Percentiles rank a stretch among this genome's conserved stretches.
These are phyloP conservation scores for Stichopus horrens DNA, from an alignment of 53 echinoderm and acorn worm genomes.

Conservation along the genomic window DNA sequence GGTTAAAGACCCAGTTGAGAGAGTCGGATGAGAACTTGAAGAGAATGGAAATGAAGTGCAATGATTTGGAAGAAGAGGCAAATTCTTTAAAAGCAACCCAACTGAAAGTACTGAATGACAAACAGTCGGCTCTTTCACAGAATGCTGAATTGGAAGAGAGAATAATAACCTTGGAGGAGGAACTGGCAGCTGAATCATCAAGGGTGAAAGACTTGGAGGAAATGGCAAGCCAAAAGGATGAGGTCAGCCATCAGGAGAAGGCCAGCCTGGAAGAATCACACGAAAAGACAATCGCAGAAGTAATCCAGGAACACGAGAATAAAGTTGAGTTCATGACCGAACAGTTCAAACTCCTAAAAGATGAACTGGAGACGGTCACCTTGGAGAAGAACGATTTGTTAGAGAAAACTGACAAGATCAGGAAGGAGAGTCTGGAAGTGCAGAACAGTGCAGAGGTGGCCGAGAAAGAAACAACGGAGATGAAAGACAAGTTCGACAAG, in stretches of 20 bases:
- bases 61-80: background rate
- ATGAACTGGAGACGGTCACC: slow-evolving; percentile 69
- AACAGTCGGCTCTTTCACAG: slow-evolving; percentile 26
- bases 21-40: background rate
- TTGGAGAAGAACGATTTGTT: slow-evolving; percentile 51
- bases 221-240: slow-evolving; percentile 51
- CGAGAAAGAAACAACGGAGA: slow-evolving; percentile 69
- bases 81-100: background rate
- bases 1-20: background rate
- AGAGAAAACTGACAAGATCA: slow-evolving; percentile 34
- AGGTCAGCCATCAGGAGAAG: background rate
- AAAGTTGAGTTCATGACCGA: slow-evolving; percentile 91
- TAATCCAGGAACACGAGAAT: slow-evolving; percentile 85
- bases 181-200: slow-evolving; percentile 23
- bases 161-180: slow-evolving; percentile 30
- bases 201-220: slow-evolving; percentile 52
- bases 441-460: slow-evolving; percentile 63
- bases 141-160: slow-evolving; percentile 18
- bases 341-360: slow-evolving; percentile 82
- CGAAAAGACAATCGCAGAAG: slow-evolving; percentile 80
- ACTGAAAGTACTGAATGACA: slow-evolving; percentile 29
- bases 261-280: slow-evolving; percentile 44
- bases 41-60: background rate
- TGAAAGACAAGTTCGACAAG: slow-evolving; percentile 51
- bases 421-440: slow-evolving; percentile 53